Evolutionary conservation across 2,113 vertebrate species (phyloP).

Genomic region (Antigone vipio): DNA sequence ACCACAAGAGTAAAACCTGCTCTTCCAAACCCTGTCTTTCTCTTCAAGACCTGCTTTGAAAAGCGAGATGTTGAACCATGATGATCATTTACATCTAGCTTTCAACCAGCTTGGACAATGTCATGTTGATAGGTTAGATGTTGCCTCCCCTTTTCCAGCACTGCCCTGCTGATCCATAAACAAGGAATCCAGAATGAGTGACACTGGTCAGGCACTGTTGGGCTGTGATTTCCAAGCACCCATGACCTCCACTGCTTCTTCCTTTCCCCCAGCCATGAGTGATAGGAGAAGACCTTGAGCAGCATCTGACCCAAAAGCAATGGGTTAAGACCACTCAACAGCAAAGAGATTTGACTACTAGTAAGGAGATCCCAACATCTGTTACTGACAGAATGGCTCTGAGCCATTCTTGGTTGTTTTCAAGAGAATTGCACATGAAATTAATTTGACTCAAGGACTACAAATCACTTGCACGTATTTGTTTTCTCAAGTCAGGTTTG

Average conservation of each 20-base stretch:
- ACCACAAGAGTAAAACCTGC: neutral
- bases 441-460: neutral
- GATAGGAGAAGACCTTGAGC: neutral
- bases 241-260: neutral
- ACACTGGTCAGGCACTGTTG: neutral
- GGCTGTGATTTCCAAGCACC: neutral
- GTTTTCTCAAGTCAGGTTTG: neutral
- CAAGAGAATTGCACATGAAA: neutral
- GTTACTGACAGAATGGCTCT: neutral
- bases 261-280: neutral
- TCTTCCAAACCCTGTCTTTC: neutral
- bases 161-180: neutral
- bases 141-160: neutral
- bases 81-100: neutral
- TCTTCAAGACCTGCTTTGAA: neutral
- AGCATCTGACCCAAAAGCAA: neutral
- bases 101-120: neutral
- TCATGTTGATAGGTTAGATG: neutral
- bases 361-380: neutral
- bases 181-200: neutral
- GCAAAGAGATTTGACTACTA: neutral
- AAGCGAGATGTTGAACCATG: neutral
- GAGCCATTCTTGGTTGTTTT: neutral
- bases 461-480: neutral
- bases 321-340: neutral